Base-by-base conservation (phyloP, 2,888 invertebrate genomes). In the Eupithecia inturbata region DNA sequence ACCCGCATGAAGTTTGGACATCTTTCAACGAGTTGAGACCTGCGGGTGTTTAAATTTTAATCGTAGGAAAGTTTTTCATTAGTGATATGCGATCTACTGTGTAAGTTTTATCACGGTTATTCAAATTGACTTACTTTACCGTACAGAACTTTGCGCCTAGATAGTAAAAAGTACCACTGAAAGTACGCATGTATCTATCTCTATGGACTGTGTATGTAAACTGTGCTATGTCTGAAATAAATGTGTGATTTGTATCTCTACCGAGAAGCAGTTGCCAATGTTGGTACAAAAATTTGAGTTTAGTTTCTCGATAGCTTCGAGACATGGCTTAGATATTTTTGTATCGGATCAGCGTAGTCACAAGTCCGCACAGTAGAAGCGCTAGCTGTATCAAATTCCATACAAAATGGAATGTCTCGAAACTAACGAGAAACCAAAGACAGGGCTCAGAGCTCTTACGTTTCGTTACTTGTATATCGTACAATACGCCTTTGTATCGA, bases 1-100 rank as follows among this genome's bases (percentile, higher is more conserved):
- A 79, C 74, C 73, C 76, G 72, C 76, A 77, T 74, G 79, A 77
- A 76, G 75, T 79, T 81, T 78, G 31, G 71, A 83, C 80, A 81
- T 82, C 84, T 82, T 85, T 81, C 78, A 84, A 82, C 80, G 83
- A 86, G 84, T 85, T 86, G 73, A 79, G 77, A 77, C 74, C 70
- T 49, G 67, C 12, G 64, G 72, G 68, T 28, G 60, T 41, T 72
- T 78, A 86, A 87, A 84, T 87, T 88, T 88, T 84, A 86, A 87
- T 85, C 82, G 83, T 79, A 22, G 22, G 22, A 14, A 66, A 66
- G 66, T 66, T 66, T 66, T 66, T 41, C 39, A 66, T 66, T 39
- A 77, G 79, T 79, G 81, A 82, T 62, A 28, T 62, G 45, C 45
- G n/a, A 45, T n/a, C 6, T 5, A 5, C 60, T 9, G 3, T 16